Evolutionary conservation across 2,888 invertebrate species (phyloP).

Genomic region (Acleris laterana): DNA sequence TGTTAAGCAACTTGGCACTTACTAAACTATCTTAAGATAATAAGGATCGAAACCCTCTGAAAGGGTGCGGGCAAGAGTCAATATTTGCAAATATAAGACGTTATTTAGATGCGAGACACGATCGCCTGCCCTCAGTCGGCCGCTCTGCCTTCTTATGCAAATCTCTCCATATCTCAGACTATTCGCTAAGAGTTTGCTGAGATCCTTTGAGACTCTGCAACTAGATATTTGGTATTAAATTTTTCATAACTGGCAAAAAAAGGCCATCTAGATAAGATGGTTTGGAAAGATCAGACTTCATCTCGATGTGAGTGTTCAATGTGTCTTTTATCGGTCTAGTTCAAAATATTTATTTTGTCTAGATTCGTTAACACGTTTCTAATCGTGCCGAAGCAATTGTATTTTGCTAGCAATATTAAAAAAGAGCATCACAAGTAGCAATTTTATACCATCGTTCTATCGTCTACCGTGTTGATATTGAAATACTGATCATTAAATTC

Average conservation of each 20-base stretch:
- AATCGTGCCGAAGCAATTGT: neutral
- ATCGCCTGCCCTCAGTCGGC: slow-evolving; percentile 65
- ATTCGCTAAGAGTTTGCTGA: slow-evolving; percentile 74
- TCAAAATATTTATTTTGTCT: too few species aligned
- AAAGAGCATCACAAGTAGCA: slow-evolving; percentile 7
- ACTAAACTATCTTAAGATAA: slow-evolving; percentile 76
- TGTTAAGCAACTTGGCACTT: slow-evolving; percentile 67
- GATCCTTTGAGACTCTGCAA: slow-evolving; percentile 64
- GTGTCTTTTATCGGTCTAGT: too few species aligned
- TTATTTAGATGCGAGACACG: slow-evolving; percentile 82
- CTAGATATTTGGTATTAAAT: slow-evolving; percentile 68
- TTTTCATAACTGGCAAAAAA: slow-evolving; percentile 72
- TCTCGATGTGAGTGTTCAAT: neutral
- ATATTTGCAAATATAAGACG: slow-evolving; percentile 83
- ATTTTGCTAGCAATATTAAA: slow-evolving; percentile 1
- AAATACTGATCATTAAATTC: slow-evolving; percentile 27
- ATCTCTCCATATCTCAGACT: slow-evolving; percentile 71
- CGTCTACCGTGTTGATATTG: slow-evolving; percentile 10
- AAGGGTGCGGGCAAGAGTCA: slow-evolving; percentile 78
- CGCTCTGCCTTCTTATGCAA: slow-evolving; percentile 75
- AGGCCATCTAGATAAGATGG: neutral
- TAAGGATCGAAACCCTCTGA: slow-evolving; percentile 71
- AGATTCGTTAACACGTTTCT: neutral
- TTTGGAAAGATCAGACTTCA: neutral
- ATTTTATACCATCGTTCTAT: slow-evolving; percentile 3